phyloP scores from a whole-genome alignment of 1,140 invertebrate genomes.

The Neomicropteryx cornuta region DNA sequence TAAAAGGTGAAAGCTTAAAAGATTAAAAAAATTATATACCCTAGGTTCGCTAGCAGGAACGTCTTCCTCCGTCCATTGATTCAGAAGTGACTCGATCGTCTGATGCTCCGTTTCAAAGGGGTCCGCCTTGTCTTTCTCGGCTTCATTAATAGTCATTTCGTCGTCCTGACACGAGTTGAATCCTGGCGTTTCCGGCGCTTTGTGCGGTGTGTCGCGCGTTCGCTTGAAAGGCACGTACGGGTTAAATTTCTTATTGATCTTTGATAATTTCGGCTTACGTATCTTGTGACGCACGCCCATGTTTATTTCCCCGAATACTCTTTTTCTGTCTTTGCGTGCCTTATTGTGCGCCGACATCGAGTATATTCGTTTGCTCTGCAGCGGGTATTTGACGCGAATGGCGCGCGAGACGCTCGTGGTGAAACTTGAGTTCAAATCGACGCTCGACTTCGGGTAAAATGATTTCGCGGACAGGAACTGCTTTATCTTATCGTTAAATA shows the following conservation, averaged over 20 bases:
- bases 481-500: slow-evolving; percentile 32
- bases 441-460: slow-evolving; percentile 40
- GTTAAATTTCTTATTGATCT: no score
- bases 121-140: slow-evolving; percentile 31
- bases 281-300: slow-evolving; percentile 43
- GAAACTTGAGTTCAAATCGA: slow-evolving; percentile 27
- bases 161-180: no score
- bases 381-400: slow-evolving; percentile 20
- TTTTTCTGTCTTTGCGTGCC: slow-evolving; percentile 22
- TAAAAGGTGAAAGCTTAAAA: no score
- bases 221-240: no score
- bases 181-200: background rate
- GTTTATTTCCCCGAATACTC: slow-evolving; percentile 40
- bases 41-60: slow-evolving; percentile 21
- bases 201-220: no score
- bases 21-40: no score
- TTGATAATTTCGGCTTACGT: slow-evolving; percentile 38
- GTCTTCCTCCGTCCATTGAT: slow-evolving; percentile 36
- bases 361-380: slow-evolving; percentile 17
- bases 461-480: slow-evolving; percentile 37
- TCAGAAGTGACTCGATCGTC: slow-evolving; percentile 31
- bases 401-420: slow-evolving; percentile 25
- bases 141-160: no score
- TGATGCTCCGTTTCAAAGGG: slow-evolving; percentile 29
- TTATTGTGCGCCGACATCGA: slow-evolving; percentile 8